Evolutionary conservation across 2,113 vertebrate species (phyloP).

Genomic region (Malurus elegans): DNA sequence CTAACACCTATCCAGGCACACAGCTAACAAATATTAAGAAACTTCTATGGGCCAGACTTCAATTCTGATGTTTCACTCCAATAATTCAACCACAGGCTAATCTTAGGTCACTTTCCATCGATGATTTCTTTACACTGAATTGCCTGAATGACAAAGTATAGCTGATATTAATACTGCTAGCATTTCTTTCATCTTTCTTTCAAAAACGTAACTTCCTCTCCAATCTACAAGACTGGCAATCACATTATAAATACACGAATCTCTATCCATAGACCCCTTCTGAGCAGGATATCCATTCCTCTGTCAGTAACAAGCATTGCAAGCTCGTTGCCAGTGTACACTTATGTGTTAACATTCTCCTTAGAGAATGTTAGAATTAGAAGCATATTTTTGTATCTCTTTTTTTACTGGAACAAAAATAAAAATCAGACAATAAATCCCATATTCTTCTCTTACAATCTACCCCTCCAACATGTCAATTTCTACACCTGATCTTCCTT

Average conservation of each 20-base stretch:
- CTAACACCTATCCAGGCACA: not conserved
- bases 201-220: not conserved
- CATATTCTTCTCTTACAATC: not conserved
- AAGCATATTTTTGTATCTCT: not conserved
- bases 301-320: not conserved
- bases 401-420: not conserved
- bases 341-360: not conserved
- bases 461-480: not conserved
- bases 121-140: not conserved
- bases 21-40: not conserved
- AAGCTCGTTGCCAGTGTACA: not conserved
- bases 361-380: not conserved
- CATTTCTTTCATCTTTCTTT: not conserved
- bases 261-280: not conserved
- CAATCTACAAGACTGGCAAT: not conserved
- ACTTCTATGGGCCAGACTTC: not conserved
- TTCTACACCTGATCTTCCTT: not conserved
- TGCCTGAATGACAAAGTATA: not conserved
- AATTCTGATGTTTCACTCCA: not conserved
- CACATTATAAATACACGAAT: not conserved
- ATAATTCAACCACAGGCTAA: not conserved
- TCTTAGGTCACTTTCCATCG: not conserved
- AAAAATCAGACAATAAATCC: not conserved
- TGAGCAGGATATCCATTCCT: not conserved
- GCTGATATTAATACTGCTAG: not conserved